Conservation (phyloP, 1,140 invertebrate genomes). For the Anastatus disparis region DNA sequence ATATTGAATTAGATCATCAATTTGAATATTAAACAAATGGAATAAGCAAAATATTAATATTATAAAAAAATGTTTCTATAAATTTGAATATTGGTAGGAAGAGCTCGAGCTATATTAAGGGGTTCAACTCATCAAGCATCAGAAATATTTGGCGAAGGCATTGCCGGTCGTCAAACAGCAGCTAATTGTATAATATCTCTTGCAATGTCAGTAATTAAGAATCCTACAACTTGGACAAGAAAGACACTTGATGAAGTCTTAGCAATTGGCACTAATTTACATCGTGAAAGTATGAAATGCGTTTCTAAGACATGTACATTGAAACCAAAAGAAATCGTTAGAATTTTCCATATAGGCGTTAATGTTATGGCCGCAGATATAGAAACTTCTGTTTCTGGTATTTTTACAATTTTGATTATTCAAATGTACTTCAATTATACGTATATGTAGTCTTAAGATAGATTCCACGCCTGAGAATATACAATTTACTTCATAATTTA, state of each 20-base stretch:
- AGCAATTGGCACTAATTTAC: constrained; percentile 47
- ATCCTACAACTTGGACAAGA: constrained; percentile 58
- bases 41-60: too few relatives aligned
- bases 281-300: constrained; percentile 48
- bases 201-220: constrained; percentile 58
- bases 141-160: constrained; percentile 50
- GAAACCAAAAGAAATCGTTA: constrained; percentile 50
- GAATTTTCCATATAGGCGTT: constrained; percentile 54
- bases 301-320: constrained; percentile 38
- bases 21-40: too few relatives aligned
- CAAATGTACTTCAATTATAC: too few relatives aligned
- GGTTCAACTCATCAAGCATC: constrained; percentile 55
- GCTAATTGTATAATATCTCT: constrained; percentile 56
- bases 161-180: constrained; percentile 52
- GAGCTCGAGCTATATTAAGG: constrained; percentile 53
- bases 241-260: constrained; percentile 60
- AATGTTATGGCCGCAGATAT: constrained; percentile 57
- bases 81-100: constrained; percentile 6
- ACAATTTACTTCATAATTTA: too few relatives aligned
- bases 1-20: too few relatives aligned
- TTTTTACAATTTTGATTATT: too few relatives aligned
- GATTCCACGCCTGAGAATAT: too few relatives aligned
- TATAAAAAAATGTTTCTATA: not conserved
- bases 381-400: constrained; percentile 50
- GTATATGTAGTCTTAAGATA: too few relatives aligned